Evolutionary conservation across 2,888 invertebrate genomes (phyloP), one percentile per base, ranked within the genome.

Genomic region (Drosophila imparisetae): DNA sequence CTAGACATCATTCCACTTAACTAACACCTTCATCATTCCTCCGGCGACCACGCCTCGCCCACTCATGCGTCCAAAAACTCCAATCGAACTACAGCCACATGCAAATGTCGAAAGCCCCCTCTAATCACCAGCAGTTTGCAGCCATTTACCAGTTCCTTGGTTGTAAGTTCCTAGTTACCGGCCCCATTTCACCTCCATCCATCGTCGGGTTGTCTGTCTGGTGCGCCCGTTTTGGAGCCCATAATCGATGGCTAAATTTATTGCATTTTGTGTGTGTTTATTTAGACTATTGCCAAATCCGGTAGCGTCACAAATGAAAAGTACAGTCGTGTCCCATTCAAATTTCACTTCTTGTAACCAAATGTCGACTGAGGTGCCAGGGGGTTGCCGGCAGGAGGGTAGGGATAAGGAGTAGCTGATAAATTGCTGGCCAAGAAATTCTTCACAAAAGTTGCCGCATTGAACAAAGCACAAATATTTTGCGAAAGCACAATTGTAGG

Each of bases 261-360:
- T 90, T 86, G 89, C 90, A 90, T 86, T 86, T 72, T 88, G 75
- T 86, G 81, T 88, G 78, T 86, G 86, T 86, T 86, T 86, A 86
- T 90, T 86, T 86, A 86, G 83, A 86, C 89, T 81, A 86, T 86
- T 86, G 86, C 68, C 79, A 66, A 74, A 86, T 84, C 85, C 73
- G 78, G 74, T 60, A 64, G 85, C 85, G 73, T 72, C 86, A 80
- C 82, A 78, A 78, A 58, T 72, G 69, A 71, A 78, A 83, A 83
- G 84, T 85, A 85, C 84, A 89, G 90, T 85, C 82, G 80, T 77
- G 88, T 66, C 58, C 59, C 38, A 29, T 63, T 69, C 64, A 53
- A 67, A 52, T 61, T 73, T 63, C 53, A 60, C 64, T 38, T 55
- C 29, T 70, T 52, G 53, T 79, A 80, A 75, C 82, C 80, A 83